phyloP scores from a whole-genome alignment of 2,797 vertebrate species.

The Sparidentex hasta region DNA sequence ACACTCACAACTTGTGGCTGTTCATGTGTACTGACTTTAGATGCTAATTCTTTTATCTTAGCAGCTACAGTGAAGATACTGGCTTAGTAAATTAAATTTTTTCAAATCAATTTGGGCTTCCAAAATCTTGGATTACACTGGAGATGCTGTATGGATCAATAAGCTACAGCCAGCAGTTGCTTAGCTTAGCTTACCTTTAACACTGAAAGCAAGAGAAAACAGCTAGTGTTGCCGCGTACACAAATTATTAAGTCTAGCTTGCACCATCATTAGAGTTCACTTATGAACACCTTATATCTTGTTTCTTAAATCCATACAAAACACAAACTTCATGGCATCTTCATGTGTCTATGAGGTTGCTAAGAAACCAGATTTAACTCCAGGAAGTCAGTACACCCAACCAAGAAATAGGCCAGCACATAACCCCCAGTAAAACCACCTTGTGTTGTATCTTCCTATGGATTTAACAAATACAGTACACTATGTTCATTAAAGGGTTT shows the following conservation, averaged over 20 bases:
- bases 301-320: not conserved
- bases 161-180: not conserved
- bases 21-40: too few species aligned
- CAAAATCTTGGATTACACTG: too few species aligned
- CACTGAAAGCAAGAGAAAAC: not conserved
- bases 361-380: not conserved
- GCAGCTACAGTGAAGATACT: too few species aligned
- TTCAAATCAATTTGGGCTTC: too few species aligned
- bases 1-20: too few species aligned
- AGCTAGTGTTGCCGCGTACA: not conserved
- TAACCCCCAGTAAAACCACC: not conserved
- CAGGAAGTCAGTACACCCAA: not conserved
- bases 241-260: not conserved
- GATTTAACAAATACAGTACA: not conserved
- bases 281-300: not conserved
- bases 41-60: too few species aligned
- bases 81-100: too few species aligned
- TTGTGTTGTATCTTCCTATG: not conserved
- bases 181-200: constrained; percentile 8
- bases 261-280: not conserved
- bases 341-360: not conserved
- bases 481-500: not conserved
- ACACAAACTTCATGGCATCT: not conserved
- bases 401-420: not conserved
- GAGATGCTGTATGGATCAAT: not conserved